Evolutionary conservation across 2,888 invertebrate species (phyloP).

Genomic region (Rhagium mordax): DNA sequence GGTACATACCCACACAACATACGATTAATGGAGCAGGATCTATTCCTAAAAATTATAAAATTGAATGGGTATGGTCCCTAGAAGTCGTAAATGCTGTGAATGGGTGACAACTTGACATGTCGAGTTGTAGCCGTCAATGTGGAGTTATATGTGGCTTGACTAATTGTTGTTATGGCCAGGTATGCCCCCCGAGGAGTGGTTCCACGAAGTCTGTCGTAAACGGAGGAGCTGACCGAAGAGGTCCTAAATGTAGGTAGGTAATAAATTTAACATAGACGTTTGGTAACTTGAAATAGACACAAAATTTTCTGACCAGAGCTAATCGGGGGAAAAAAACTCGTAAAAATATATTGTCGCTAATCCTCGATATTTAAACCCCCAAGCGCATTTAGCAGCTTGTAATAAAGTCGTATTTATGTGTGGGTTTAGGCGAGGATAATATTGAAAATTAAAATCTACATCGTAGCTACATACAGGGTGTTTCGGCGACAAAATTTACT

Average conservation of each 20-base stretch:
- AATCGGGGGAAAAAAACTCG: not conserved
- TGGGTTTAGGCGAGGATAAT: not conserved
- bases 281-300: constrained; percentile 8
- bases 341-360: not conserved
- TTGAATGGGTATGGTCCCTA: constrained; percentile 46
- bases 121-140: constrained; percentile 59
- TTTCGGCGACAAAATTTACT: no score
- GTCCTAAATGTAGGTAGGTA: constrained; percentile 44
- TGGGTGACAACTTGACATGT: constrained; percentile 64
- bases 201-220: constrained; percentile 68
- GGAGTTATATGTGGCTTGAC: constrained; percentile 57
- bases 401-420: not conserved
- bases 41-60: constrained; percentile 42
- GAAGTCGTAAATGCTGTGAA: constrained; percentile 65
- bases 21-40: constrained; percentile 31
- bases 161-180: constrained; percentile 61
- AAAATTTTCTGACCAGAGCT: constrained; percentile 8
- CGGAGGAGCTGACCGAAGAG: constrained; percentile 25
- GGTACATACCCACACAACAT: constrained; percentile 28
- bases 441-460: not conserved
- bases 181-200: constrained; percentile 61
- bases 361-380: not conserved
- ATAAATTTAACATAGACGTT: constrained; percentile 33
- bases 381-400: not conserved
- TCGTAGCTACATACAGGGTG: no score